Evolutionary conservation across 2,888 invertebrate genomes (phyloP).

Genomic region (Lasius platythorax): DNA sequence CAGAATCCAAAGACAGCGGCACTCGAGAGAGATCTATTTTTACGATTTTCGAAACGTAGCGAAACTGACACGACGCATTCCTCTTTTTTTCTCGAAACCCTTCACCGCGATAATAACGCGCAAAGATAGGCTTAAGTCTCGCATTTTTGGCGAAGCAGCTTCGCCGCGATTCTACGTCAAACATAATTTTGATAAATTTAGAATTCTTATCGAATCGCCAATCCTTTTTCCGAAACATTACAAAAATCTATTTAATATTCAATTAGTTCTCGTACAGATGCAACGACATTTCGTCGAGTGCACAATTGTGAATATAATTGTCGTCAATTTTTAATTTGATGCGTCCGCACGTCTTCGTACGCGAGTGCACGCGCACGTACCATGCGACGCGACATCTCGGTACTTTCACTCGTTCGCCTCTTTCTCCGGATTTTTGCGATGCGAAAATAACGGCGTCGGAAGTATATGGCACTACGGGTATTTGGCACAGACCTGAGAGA

Average conservation of each 20-base stretch:
- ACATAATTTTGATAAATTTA: background rate
- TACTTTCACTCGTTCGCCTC: constrained; percentile 49
- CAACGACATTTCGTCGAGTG: background rate
- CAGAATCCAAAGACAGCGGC: constrained; percentile 3
- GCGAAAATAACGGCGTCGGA: constrained; percentile 33
- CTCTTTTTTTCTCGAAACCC: constrained; percentile 1
- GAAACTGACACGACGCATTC: constrained; percentile 22
- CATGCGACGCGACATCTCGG: background rate
- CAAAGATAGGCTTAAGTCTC: background rate
- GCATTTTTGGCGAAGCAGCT: background rate
- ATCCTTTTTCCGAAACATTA: background rate
- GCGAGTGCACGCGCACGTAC: constrained; percentile 40
- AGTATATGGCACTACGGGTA: constrained; percentile 16
- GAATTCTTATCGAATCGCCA: background rate
- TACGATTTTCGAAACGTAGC: constrained; percentile 41
- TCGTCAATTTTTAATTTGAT: background rate
- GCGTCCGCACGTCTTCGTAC: constrained; percentile 7
- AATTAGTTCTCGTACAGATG: background rate
- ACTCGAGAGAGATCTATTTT: constrained; percentile 55
- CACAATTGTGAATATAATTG: background rate
- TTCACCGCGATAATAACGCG: constrained; percentile 18
- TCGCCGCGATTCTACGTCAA: background rate
- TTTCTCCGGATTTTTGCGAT: constrained; percentile 27
- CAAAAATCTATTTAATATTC: background rate
- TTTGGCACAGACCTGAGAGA: constrained; percentile 50